Percentiles rank a stretch among this genome's conserved stretches.
These are phyloP conservation scores for Exaiptasia diaphana DNA, from an alignment of 64 coral and sea anemone genomes.

Conservation along the genomic window DNA sequence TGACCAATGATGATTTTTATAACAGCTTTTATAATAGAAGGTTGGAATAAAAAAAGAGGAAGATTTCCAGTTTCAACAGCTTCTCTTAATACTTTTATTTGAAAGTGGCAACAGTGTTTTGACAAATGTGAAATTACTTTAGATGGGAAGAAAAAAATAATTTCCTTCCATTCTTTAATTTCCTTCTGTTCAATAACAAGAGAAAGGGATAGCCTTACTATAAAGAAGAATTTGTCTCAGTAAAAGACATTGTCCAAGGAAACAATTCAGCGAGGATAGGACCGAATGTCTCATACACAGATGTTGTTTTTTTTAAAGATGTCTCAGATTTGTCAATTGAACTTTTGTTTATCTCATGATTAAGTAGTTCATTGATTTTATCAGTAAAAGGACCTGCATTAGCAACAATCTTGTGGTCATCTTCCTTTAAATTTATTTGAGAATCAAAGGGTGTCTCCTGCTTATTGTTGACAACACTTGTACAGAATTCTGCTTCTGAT, in stretches of 20 bases:
- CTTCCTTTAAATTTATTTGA: background rate
- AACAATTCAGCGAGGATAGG: background rate
- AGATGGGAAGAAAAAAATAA: background rate
- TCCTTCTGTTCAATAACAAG: background rate
- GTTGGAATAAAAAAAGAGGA: background rate
- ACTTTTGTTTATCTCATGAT: background rate
- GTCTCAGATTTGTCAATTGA: background rate
- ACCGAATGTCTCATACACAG: background rate
- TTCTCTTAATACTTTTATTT: too few species aligned
- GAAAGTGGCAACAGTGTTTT: background rate
- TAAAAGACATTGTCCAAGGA: background rate
- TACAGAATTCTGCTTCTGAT: background rate
- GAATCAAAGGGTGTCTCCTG: background rate
- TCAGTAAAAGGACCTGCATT: background rate
- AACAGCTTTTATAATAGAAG: background rate
- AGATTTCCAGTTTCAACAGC: too few species aligned
- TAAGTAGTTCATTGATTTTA: background rate
- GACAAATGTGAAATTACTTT: background rate
- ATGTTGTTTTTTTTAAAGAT: background rate
- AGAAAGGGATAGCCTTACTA: too few species aligned
- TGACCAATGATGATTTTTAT: background rate
- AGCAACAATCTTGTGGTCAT: background rate
- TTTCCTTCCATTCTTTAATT: background rate
- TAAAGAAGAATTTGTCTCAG: background rate
- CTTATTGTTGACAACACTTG: background rate